Base-by-base conservation (phyloP, 2,113 vertebrate genomes). In the Lepisosteus osseus region DNA sequence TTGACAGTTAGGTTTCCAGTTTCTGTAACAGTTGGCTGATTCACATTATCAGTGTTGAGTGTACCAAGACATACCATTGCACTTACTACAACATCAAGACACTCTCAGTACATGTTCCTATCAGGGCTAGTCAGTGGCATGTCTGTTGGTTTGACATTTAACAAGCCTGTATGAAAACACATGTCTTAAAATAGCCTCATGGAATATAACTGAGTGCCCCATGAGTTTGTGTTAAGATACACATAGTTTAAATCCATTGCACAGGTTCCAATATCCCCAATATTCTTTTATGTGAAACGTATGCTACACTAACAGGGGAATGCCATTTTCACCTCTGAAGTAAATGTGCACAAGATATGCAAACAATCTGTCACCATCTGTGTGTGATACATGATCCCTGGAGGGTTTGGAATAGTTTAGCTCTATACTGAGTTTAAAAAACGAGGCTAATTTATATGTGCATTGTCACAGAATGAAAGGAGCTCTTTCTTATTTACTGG, bases 1-100 rank as follows among this genome's bases (percentile, higher is more conserved):
- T 76, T 78, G 76, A 78, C 79, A 78, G 68, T 77, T 69, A 3
- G 56, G 56, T 59, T 59, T n/a, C 56, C 11, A 11, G 13, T 14
- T 12, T 59, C 56, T 14, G 56, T 12, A n/a, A 59, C 56, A 59
- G 56, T 12, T 14, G 56, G n/a, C 56, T 59, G 56, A n/a, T 14
- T 59, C 56, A 59, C 56, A 59, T 59, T 59, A 59, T 12, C 56
- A 59, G 3, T 59, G 11, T 4, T 11, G 56, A 13, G n/a, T 59
- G 56, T n/a, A 59, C 7, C 47, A 51, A 51, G 47, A 51, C 47
- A 51, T 51, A 51, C 5, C 56, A 14, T 59, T 59, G 56, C 56
- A 59, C 56, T 59, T 59, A 59, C 56, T 59, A 4, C 56, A 59
- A n/a, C 56, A 13, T 59, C 11, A n/a, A 59, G 56, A 59, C 56